Evolutionary conservation across 2,888 invertebrate genomes (phyloP), one percentile per base, ranked within the genome.

Genomic region (Hyppa rectilinea): DNA sequence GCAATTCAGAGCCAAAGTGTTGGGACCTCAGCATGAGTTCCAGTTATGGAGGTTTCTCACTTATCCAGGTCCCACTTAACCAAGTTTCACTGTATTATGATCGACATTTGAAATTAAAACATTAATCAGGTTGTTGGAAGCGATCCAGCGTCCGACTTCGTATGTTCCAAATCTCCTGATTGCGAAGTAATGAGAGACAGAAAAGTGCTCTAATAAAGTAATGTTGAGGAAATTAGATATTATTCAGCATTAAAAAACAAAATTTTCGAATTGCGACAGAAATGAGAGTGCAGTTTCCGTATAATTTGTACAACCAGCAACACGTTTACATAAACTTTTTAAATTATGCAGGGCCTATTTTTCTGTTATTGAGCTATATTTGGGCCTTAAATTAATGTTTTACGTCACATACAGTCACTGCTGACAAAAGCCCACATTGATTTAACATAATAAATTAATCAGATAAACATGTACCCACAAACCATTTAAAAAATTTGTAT

Each of bases 111-210:
- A 26, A 67, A 71, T 77, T 58, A 50, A 67, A 71, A 53, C 63
- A 61, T 81, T 64, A 61, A 56, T 72, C 59, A 66, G 47, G 60
- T 66, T 50, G 72, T 64, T 78, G 64, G 53, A 70, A 58, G 56
- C 36, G 50, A 56, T 47, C 52, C 55, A 71, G 60, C 50, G 38
- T 65, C 43, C 55, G 60, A 52, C 23, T 45, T 38, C 31, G 34
- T 66, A 14, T 53, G 76, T 56, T 67, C 64, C 45, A 40, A 9
- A 55, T 76, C 49, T 66, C 52, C 47, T 69, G 43, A 78, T 71
- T 68, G 64, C 49, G 10, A 58, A 65, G 61, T 73, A 64, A 67
- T 82, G 55, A 67, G 72, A 20, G 31, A 64, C 26, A 40, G 43
- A 61, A 58, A 64, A 72, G 43, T 78, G 26, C 31, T 40, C 31